These are phyloP conservation scores for Coenonympha glycerion DNA, from an alignment of 2,888 invertebrate species.

Conservation along the genomic window DNA sequence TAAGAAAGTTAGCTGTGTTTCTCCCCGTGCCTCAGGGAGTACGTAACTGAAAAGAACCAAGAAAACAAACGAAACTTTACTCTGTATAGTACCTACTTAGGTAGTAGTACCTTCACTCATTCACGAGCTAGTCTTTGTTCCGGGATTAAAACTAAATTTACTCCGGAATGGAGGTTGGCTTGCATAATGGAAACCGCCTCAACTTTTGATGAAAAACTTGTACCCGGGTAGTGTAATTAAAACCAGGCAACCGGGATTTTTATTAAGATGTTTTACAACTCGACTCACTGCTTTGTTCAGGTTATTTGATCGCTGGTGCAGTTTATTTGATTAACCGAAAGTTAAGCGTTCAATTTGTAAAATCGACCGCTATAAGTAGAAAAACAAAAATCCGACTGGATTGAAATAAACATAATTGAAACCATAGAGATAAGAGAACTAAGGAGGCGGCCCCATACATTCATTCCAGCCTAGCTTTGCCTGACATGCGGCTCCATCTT, in stretches of 20 bases:
- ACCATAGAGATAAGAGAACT: too few relatives aligned
- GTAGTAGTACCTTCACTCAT: slow-evolving; percentile 24
- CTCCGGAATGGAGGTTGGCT: slow-evolving; percentile 32
- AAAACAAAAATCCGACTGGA: too few relatives aligned
- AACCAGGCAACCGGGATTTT: slow-evolving; percentile 24
- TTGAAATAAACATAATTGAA: too few relatives aligned
- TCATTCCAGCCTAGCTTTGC: too few relatives aligned
- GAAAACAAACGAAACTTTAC: not conserved
- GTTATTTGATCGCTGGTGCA: not conserved
- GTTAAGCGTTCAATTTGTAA: not conserved
- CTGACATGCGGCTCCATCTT: too few relatives aligned
- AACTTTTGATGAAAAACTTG: slow-evolving; percentile 47
- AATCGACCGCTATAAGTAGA: too few relatives aligned
- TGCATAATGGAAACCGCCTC: slow-evolving; percentile 42
- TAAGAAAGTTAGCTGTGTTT: too few relatives aligned
- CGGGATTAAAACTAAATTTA: slow-evolving; percentile 47
- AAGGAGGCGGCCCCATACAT: too few relatives aligned
- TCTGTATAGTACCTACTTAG: not conserved
- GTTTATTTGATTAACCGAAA: not conserved
- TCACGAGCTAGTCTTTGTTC: slow-evolving; percentile 38
- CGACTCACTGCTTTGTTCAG: not conserved
- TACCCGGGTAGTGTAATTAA: slow-evolving; percentile 33
- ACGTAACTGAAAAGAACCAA: too few relatives aligned
- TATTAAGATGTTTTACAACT: slow-evolving; percentile 13
- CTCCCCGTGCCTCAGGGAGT: too few relatives aligned